These are phyloP conservation scores for Uropetala carovei DNA, from an alignment of 2,888 invertebrate species.

Conservation along the genomic window DNA sequence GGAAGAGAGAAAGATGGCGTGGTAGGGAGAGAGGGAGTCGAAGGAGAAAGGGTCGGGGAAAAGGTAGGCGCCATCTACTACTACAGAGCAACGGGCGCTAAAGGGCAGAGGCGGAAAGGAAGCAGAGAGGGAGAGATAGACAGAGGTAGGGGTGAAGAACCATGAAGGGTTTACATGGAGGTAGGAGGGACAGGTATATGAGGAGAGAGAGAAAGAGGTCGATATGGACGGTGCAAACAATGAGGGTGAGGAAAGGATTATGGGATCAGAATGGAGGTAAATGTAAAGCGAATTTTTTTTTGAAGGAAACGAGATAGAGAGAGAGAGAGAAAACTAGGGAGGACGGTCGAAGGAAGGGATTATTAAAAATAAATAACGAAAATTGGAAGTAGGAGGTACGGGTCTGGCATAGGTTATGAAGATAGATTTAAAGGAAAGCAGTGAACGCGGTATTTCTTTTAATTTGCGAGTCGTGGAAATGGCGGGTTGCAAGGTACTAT, in stretches of 20 bases:
- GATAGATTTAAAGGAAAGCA: slow-evolving; percentile 21
- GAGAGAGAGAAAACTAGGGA: not conserved
- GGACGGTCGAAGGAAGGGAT: too few species aligned
- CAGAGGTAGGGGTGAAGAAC: not conserved
- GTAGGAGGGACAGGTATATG: not conserved
- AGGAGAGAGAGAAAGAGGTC: slow-evolving; percentile 11
- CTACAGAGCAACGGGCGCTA: not conserved
- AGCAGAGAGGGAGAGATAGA: not conserved
- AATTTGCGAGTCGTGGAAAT: too few species aligned
- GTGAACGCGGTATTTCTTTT: not conserved
- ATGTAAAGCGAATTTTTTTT: slow-evolving; percentile 1
- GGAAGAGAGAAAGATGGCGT: not conserved
- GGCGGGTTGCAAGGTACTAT: too few species aligned
- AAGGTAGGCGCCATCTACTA: not conserved
- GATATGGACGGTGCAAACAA: slow-evolving; percentile 42
- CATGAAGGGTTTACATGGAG: not conserved
- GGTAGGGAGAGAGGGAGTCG: not conserved
- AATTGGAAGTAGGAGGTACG: not conserved
- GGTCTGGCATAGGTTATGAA: slow-evolving; percentile 21
- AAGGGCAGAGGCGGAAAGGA: slow-evolving; percentile 52
- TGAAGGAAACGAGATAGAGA: not conserved
- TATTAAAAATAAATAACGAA: slow-evolving; percentile 12
- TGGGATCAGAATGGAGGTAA: slow-evolving; percentile 42
- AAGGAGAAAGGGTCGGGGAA: not conserved
- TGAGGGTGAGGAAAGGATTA: slow-evolving; percentile 56